Percentiles rank a stretch among this genome's conserved stretches.
Evolutionary conservation across 2,888 invertebrate species (phyloP).

Genomic region (Ichneumon xanthorius): DNA sequence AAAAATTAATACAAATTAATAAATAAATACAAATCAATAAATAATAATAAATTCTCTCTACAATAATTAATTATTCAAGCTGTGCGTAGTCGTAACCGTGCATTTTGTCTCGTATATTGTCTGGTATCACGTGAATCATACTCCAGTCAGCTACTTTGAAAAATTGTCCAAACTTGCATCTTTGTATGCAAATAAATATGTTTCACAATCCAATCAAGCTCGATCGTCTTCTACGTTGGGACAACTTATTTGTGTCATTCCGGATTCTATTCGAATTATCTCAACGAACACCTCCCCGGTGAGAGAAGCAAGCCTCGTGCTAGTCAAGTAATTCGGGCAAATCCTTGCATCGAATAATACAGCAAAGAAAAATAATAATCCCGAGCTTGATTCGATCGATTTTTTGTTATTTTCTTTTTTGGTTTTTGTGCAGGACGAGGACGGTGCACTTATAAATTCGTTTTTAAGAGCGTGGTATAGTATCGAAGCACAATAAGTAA

Average conservation of each 20-base stretch:
- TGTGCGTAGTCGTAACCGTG: constrained; percentile 8
- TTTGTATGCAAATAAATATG: not conserved
- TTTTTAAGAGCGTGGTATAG: constrained; percentile 18
- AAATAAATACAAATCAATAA: not conserved
- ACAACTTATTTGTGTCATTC: not conserved
- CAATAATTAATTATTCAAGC: not conserved
- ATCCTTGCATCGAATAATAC: not conserved
- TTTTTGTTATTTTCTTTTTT: not conserved
- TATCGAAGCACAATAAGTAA: constrained; percentile 32
- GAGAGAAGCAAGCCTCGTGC: constrained; percentile 64
- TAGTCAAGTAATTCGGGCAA: constrained; percentile 26
- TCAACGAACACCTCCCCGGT: constrained; percentile 33
- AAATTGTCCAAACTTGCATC: not conserved
- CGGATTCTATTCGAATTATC: constrained; percentile 27
- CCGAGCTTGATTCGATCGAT: not conserved
- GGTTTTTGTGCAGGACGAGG: not conserved
- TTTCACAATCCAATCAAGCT: not conserved
- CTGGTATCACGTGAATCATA: constrained; percentile 23
- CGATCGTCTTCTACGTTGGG: not conserved
- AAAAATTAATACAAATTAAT: too few species aligned
- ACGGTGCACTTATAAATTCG: constrained; percentile 19
- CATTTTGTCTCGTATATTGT: not conserved
- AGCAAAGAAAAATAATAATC: not conserved
- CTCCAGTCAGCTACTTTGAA: constrained; percentile 15
- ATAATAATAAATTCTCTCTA: not conserved